These are phyloP conservation scores for Sipha flava DNA, from an alignment of 1,140 invertebrate species.

Conservation along the genomic window DNA sequence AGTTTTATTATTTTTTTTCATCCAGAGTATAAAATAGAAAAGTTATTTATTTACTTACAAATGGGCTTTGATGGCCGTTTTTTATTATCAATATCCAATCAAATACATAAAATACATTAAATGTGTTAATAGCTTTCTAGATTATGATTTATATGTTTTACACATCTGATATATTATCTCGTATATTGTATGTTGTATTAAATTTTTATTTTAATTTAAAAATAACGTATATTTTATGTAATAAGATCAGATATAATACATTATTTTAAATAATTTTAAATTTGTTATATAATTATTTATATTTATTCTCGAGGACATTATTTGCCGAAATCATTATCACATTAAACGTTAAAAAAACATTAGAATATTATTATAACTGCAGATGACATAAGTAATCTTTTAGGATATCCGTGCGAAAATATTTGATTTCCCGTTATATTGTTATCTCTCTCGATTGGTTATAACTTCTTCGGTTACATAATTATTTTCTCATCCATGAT, in stretches of 20 bases:
- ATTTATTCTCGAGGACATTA: neutral
- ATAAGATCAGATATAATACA: too few species aligned
- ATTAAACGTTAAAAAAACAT: neutral
- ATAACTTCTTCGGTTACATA: neutral
- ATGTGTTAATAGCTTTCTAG: too few species aligned
- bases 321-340: neutral
- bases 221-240: too few species aligned
- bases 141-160: too few species aligned
- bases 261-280: too few species aligned
- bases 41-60: neutral
- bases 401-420: neutral
- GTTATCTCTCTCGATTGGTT: neutral
- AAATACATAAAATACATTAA: too few species aligned
- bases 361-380: neutral
- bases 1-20: neutral
- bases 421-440: neutral
- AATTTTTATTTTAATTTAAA: too few species aligned
- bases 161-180: too few species aligned
- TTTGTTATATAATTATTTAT: too few species aligned
- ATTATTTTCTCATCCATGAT: slow-evolving; percentile 4
- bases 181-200: too few species aligned
- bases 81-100: too few species aligned
- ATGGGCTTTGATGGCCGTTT: too few species aligned
- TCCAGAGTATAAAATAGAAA: neutral
- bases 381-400: neutral